phyloP scores from a whole-genome alignment of 2,113 vertebrate species.

The Gadus chalcogrammus region DNA sequence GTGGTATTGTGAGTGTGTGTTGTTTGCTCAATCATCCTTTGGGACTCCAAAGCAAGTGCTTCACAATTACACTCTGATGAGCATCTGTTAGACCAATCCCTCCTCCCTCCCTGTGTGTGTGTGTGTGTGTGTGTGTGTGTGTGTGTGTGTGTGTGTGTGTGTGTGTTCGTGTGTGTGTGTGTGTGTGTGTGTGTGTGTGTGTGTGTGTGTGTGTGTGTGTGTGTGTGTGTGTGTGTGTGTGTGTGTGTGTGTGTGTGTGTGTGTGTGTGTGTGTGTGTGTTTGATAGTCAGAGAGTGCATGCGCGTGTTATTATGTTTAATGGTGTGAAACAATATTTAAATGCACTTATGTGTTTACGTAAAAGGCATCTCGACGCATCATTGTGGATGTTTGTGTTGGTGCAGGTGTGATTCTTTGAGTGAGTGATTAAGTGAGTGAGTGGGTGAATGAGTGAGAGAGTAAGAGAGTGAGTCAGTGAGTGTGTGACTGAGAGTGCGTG shows the following conservation, averaged over 20 bases:
- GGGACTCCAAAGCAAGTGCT: constrained; percentile 37
- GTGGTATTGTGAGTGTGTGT: not conserved
- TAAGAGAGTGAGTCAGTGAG: too few species aligned
- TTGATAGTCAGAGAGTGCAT: not conserved
- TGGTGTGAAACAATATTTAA: too few species aligned
- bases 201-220: constrained; percentile 2
- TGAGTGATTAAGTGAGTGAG: too few species aligned
- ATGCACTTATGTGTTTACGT: too few species aligned
- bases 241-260: not conserved
- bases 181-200: not conserved
- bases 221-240: constrained; percentile 1
- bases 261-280: not conserved
- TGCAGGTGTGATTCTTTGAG: too few species aligned
- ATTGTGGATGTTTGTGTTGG: too few species aligned
- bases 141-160: not conserved
- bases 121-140: not conserved
- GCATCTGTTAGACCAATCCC: constrained; percentile 51
- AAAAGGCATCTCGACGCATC: too few species aligned
- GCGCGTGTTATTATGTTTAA: too few species aligned
- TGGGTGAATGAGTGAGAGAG: too few species aligned
- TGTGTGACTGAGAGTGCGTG: too few species aligned
- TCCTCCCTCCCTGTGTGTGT: constrained; percentile 5
- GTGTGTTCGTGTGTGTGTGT: constrained; percentile 8
- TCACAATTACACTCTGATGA: constrained; percentile 43
- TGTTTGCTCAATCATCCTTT: not conserved